Evolutionary conservation across 1,140 invertebrate species (phyloP).

Genomic region (Thereuonema tuberculata): DNA sequence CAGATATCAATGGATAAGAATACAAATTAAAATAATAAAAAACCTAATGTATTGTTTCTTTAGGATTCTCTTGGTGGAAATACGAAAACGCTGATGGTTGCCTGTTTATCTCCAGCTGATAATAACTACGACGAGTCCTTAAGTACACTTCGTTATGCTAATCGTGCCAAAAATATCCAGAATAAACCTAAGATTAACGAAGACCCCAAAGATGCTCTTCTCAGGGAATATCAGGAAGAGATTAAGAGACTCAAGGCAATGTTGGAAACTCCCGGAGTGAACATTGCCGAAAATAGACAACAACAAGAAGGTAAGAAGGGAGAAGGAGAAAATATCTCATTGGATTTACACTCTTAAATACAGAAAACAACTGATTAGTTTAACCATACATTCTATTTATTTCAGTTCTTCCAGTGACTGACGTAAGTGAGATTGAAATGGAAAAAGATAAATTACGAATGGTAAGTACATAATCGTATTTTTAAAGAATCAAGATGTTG

Average conservation of each 20-base stretch:
- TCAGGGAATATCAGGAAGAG: conserved; percentile 77
- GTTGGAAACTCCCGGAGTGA: conserved; percentile 43
- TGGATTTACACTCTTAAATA: too few species aligned
- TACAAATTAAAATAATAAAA: neutral
- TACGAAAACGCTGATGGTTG: conserved; percentile 87
- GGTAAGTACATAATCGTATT: too few species aligned
- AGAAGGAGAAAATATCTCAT: neutral
- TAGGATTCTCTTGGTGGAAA: conserved; percentile 87
- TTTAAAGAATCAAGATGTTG: too few species aligned
- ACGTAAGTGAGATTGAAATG: conserved; percentile 27
- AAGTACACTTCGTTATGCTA: conserved; percentile 73
- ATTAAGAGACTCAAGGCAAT: conserved; percentile 57
- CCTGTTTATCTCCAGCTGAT: conserved; percentile 75
- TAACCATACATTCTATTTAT: neutral
- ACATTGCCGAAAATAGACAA: conserved; percentile 16
- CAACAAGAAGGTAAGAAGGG: neutral
- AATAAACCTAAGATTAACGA: conserved; percentile 88
- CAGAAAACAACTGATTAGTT: too few species aligned
- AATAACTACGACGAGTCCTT: conserved; percentile 84
- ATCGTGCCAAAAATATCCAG: conserved; percentile 82
- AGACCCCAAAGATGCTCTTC: conserved; percentile 80
- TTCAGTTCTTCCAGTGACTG: neutral
- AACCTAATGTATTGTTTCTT: conserved; percentile 7
- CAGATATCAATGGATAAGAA: neutral
- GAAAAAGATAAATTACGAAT: conserved; percentile 33